These are phyloP conservation scores for Patella ulyssiponensis DNA, from an alignment of 2,888 invertebrate species.

Conservation along the genomic window DNA sequence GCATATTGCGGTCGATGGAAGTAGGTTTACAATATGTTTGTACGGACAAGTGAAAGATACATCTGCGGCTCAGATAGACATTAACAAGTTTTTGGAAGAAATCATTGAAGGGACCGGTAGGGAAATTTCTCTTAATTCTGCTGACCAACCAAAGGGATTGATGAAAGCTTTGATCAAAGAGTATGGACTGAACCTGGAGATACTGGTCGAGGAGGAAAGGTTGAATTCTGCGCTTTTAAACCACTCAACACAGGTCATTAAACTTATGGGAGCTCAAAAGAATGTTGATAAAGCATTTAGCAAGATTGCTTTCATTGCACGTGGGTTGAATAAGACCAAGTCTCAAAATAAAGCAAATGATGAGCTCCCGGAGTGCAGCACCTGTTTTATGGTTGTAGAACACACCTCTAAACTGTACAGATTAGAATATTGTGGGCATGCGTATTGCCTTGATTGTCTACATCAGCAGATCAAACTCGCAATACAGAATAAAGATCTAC, in stretches of 20 bases:
- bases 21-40: conserved; percentile 40
- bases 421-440: conserved; percentile 63
- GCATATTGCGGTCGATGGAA: conserved; percentile 40
- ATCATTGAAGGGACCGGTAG: neutral
- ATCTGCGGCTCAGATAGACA: conserved; percentile 23
- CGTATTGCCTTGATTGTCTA: conserved; percentile 60
- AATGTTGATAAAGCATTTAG: conserved; percentile 36
- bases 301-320: conserved; percentile 30
- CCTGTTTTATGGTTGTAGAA: conserved; percentile 59
- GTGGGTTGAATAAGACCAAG: neutral
- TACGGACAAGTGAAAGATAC: conserved; percentile 38
- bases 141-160: conserved; percentile 47
- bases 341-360: neutral
- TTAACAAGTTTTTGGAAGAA: conserved; percentile 34
- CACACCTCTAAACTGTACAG: conserved; percentile 45
- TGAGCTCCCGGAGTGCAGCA: conserved; percentile 51
- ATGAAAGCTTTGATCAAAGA: conserved; percentile 47
- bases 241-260: conserved; percentile 38
- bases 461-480: conserved; percentile 37
- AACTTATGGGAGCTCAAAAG: conserved; percentile 39
- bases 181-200: conserved; percentile 44
- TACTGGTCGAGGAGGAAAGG: conserved; percentile 30
- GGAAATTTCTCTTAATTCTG: conserved; percentile 37
- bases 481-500: conserved; percentile 49
- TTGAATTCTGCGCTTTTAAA: conserved; percentile 40